Evolutionary conservation across 64 coral and sea anemone species (phyloP), one percentile per base, ranked within the genome.

Genomic region (Montipora sp.): DNA sequence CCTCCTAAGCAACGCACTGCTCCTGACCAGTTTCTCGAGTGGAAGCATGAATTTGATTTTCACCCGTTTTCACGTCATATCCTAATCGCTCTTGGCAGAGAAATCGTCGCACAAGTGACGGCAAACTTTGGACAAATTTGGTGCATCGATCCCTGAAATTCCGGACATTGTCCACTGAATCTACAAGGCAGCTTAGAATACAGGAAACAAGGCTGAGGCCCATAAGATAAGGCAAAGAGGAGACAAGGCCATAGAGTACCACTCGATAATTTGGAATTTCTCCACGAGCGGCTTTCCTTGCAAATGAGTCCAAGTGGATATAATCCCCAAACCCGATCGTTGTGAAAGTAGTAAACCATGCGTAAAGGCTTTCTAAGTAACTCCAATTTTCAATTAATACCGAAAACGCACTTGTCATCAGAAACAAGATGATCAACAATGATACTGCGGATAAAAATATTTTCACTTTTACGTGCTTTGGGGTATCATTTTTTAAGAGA

Each of bases 271-370:
- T 12, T 44, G 18, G 18, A 6, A 22, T 46, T 21, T 71, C 19
- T 23, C 65, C 82, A 11, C 5, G 18, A 13, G 2, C 43, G 5
- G 46, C 45, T 21, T 49, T 22, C 46, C 63, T 85, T 19, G 47
- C 15, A 49, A 85, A 13, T 22, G 61, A 48, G 3, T 85, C 47
- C 45, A 69, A 5, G 19, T n/a, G 82, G 3, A 85, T 63, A 8
- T 85, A 85, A 63, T 85, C 65, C 5, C 82, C 61, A 71, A 85
- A 85, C 21, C 65, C 66, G 21, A 85, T 85, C 3, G 82, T 85
- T 11, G 63, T 70, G 45, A 71, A 85, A 66, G 82, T 85, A 22
- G 15, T 71, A 51, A 85, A 85, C 65, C 63, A 85, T 1, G 82
- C 61, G 47, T 71, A 85, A 1, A 85, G 4, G 47, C 82, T 46